Evolutionary conservation across 2,888 invertebrate species (phyloP), one percentile per base, ranked within the genome.

Genomic region (Pristionchus exspectatus): DNA sequence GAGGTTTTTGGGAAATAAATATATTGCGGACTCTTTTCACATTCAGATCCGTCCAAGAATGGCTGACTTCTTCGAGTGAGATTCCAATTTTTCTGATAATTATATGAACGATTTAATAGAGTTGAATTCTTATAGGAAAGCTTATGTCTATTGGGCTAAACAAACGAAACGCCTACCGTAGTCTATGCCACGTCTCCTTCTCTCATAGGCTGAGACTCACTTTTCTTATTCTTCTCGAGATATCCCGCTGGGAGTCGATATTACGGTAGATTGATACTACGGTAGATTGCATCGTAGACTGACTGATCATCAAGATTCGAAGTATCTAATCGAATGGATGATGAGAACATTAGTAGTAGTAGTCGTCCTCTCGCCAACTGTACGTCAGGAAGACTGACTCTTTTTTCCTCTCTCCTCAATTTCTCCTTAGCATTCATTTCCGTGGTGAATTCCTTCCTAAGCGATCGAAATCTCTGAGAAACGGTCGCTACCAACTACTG

Each of bases 391-490:
- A 81, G 54, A 81, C 50, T 81, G 81, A 81, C 24, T 24, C 16
- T 24, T 44, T 21, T n/a, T 14, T n/a, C 21, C n/a, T 54, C 50
- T 18, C 10, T 81, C 54, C 56, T 50, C 44, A 50, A 50, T 81
- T 50, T 21, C 83, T 83, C 84, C 84, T 85, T 59, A 59, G 59
- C 84, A 85, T 85, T 85, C 84, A 85, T 85, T 85, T 59, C 84
- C 84, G n/a, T 27, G 84, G 87, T 69, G 87, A 87, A 69, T 63
- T 69, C 38, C 44, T 50, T 69, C 30, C 50, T 30, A 69, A 44
- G 69, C 87, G 69, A 87, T 44, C 63, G 69, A 63, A 59, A 44
- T 87, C 66, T 87, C 87, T 87, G 66, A 87, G 87, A 87, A 69
- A 87, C 87, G 66, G 87, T 87, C 50, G 56, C 87, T 59, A 44